These are phyloP conservation scores for Pristionchus entomophagus DNA, from an alignment of 2,888 invertebrate species.

Conservation along the genomic window DNA sequence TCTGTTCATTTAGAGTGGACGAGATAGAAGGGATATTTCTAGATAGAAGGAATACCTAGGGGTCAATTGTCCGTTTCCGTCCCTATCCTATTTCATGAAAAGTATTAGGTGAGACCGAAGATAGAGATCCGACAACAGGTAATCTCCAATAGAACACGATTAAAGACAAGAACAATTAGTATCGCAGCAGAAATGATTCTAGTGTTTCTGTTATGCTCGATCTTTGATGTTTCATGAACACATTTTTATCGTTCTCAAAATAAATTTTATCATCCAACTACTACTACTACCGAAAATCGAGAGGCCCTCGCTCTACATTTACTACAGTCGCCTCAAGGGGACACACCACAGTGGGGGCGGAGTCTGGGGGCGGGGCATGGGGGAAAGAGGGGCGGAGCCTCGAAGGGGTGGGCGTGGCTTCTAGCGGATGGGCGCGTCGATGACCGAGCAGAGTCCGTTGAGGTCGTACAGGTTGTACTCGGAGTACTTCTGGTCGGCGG, in stretches of 20 bases:
- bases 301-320: slow-evolving; percentile 30
- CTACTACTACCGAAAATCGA: slow-evolving; percentile 21
- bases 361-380: not conserved
- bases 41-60: too few species aligned
- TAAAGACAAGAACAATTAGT: too few species aligned
- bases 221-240: slow-evolving; percentile 32
- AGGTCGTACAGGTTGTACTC: not conserved
- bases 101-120: too few species aligned
- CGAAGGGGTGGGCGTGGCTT: not conserved
- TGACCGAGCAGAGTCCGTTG: not conserved
- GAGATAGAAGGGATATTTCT: too few species aligned
- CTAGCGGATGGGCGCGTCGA: not conserved
- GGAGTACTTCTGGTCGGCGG: slow-evolving; percentile 14
- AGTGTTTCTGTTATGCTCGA: too few species aligned
- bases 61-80: too few species aligned
- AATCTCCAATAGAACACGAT: too few species aligned
- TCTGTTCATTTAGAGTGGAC: too few species aligned
- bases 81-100: too few species aligned
- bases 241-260: slow-evolving; percentile 29
- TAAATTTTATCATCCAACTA: slow-evolving; percentile 22
- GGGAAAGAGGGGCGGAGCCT: slow-evolving; percentile 1
- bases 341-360: not conserved
- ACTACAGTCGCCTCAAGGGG: not conserved
- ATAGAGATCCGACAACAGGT: too few species aligned
- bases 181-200: too few species aligned